Evolutionary conservation across 2,797 vertebrate genomes (phyloP).

Genomic region (Tachyglossus aculeatus): DNA sequence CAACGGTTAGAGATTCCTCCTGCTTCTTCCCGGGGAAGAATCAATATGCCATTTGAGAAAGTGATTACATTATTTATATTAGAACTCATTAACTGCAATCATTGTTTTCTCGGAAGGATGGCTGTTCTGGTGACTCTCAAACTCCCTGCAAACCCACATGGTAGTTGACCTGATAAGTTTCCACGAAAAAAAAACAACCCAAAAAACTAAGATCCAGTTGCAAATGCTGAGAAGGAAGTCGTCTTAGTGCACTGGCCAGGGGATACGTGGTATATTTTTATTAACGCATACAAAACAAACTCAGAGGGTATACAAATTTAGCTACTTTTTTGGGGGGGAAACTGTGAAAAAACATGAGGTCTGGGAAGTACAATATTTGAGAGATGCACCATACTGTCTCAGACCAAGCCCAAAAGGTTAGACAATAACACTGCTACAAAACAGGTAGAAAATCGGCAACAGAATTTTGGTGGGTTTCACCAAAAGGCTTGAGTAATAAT

Average conservation of each 20-base stretch:
- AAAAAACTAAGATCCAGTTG: not conserved
- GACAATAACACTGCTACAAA: conserved; percentile 50
- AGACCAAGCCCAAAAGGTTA: conserved; percentile 52
- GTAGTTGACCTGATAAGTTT: not conserved
- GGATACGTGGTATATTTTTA: conserved; percentile 71
- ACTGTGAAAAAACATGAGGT: conserved; percentile 63
- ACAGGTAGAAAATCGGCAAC: conserved; percentile 60
- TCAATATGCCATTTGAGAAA: conserved; percentile 27
- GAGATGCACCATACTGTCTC: conserved; percentile 57
- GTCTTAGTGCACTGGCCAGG: conserved; percentile 64
- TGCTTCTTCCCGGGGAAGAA: conserved; percentile 16
- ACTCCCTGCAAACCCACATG: not conserved
- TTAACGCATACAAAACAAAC: conserved; percentile 82
- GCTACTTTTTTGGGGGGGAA: conserved; percentile 61
- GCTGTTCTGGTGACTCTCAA: not conserved
- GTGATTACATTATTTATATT: conserved; percentile 26
- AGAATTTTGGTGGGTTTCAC: conserved; percentile 46
- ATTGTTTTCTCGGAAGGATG: not conserved
- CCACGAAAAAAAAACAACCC: not conserved
- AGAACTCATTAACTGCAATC: not conserved
- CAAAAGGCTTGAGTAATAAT: conserved; percentile 27
- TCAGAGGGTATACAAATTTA: conserved; percentile 73
- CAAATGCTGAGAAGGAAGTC: conserved; percentile 46
- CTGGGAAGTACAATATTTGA: conserved; percentile 59
- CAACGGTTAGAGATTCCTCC: not conserved